phyloP scores from a whole-genome alignment of 2,797 vertebrate genomes.

The Salmo trutta region DNA sequence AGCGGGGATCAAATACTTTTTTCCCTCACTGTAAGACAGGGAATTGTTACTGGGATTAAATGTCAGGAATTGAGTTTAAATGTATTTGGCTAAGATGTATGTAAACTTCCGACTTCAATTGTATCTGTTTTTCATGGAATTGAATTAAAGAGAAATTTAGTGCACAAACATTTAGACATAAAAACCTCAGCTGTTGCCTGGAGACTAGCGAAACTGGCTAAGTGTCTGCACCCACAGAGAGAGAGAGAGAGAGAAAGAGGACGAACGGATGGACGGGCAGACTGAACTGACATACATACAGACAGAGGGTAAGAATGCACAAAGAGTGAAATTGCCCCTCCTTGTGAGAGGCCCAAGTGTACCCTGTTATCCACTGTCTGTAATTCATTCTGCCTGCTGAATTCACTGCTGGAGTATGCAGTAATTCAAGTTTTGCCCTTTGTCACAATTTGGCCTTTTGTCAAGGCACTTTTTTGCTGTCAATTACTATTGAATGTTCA shows the following conservation, averaged over 20 bases:
- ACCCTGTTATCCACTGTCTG: background rate
- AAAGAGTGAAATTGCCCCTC: conserved; percentile 2
- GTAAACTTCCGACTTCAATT: no score
- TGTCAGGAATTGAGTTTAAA: no score
- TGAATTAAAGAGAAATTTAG: conserved; percentile 63
- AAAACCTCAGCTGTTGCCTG: conserved; percentile 60
- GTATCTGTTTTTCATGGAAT: conserved; percentile 23
- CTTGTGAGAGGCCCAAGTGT: background rate
- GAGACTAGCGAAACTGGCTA: conserved; percentile 45
- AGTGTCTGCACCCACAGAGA: background rate
- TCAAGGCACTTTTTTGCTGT: background rate
- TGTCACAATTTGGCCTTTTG: background rate
- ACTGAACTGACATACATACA: background rate
- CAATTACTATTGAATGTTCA: background rate
- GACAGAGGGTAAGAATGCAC: background rate
- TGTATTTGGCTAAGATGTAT: no score
- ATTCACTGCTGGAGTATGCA: background rate
- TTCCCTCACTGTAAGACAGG: no score
- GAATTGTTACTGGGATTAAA: no score
- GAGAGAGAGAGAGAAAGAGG: background rate
- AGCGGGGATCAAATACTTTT: no score
- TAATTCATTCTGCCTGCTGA: background rate
- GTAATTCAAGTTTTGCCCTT: background rate
- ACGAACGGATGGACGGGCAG: no score
- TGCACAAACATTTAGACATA: conserved; percentile 63